Evolutionary conservation across 2,113 vertebrate species (phyloP).

Genomic region (Megalops atlanticus): DNA sequence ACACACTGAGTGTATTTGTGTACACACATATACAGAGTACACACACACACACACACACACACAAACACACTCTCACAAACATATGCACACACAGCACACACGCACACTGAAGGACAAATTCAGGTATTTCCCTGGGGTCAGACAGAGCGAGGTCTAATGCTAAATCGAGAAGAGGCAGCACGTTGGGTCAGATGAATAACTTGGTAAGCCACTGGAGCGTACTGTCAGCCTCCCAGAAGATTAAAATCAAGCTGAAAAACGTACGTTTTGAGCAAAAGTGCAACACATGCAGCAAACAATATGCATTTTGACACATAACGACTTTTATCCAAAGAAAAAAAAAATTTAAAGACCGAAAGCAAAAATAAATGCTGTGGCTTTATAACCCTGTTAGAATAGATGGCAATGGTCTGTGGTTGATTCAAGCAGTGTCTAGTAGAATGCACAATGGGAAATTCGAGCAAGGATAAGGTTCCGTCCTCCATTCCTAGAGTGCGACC

Average conservation of each 20-base stretch:
- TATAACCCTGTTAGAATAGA: background rate
- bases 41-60: constrained; percentile 20
- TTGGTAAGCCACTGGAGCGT: background rate
- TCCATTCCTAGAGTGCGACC: background rate
- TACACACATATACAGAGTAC: constrained; percentile 16
- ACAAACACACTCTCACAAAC: background rate
- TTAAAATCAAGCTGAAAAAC: background rate
- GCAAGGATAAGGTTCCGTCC: background rate
- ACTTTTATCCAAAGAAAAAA: background rate
- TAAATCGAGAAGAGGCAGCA: background rate
- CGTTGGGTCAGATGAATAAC: background rate
- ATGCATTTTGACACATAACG: background rate
- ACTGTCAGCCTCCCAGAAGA: background rate
- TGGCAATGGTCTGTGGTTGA: background rate
- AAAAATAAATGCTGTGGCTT: background rate
- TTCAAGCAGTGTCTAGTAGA: background rate
- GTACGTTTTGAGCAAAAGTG: background rate
- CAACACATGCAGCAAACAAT: background rate
- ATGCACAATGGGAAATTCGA: background rate
- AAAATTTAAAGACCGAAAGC: background rate
- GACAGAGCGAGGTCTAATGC: background rate
- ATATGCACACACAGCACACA: background rate
- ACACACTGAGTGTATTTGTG: background rate
- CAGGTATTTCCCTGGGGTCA: background rate
- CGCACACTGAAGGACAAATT: background rate